phyloP scores from a whole-genome alignment of 2,888 invertebrate genomes.

The Macrophya annulata region DNA sequence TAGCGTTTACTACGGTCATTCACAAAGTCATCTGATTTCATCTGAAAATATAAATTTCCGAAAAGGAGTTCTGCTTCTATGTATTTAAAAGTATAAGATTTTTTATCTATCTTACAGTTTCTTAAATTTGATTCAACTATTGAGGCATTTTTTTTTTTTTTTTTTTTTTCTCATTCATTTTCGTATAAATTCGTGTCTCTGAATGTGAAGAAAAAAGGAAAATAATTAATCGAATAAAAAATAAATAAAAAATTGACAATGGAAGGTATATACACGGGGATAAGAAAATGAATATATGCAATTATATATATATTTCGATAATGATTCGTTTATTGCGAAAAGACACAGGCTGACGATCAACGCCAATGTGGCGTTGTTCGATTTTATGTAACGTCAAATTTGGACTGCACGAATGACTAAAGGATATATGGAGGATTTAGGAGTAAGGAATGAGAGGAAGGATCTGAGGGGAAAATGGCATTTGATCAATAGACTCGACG shows the following conservation, averaged over 20 bases:
- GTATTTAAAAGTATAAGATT: too few relatives aligned
- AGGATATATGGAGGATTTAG: conserved; percentile 60
- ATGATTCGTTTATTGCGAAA: conserved; percentile 77
- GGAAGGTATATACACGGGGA: neutral
- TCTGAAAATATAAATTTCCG: neutral
- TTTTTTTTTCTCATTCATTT: too few relatives aligned
- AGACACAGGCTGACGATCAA: conserved; percentile 75
- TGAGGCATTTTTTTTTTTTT: neutral
- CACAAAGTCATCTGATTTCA: neutral
- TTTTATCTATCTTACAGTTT: too few relatives aligned
- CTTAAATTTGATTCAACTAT: neutral
- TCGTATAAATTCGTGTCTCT: neutral
- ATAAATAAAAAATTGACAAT: neutral
- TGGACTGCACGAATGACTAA: conserved; percentile 77
- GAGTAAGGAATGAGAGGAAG: conserved; percentile 34
- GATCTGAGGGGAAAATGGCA: conserved; percentile 69
- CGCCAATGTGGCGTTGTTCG: conserved; percentile 75
- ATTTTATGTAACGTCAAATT: conserved; percentile 67
- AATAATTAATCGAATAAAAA: neutral
- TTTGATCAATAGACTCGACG: conserved; percentile 72
- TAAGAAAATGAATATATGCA: conserved; percentile 12
- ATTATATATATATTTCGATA: conserved; percentile 44
- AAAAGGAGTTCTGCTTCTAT: too few relatives aligned
- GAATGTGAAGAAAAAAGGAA: neutral
- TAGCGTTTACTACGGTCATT: neutral